Evolutionary conservation across 2,797 vertebrate species (phyloP).

Genomic region (Darevskia mixta): DNA sequence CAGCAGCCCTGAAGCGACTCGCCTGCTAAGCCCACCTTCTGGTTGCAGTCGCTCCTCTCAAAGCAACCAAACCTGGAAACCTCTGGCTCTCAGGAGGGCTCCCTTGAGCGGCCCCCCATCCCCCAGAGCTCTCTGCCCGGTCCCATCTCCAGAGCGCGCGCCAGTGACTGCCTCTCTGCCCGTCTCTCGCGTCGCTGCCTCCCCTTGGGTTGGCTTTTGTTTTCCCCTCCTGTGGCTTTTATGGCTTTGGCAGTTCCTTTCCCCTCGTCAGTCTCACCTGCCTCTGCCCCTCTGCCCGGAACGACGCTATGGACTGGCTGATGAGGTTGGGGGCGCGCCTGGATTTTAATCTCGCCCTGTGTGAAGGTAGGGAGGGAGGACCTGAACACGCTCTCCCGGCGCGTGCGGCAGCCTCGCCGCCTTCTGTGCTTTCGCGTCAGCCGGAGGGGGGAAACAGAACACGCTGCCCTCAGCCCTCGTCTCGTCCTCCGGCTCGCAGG

Average conservation of each 20-base stretch:
- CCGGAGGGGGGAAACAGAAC: background rate
- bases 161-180: slow-evolving; percentile 37
- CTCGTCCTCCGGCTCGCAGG: slow-evolving; percentile 51
- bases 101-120: slow-evolving; percentile 39
- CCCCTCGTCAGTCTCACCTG: slow-evolving; percentile 38
- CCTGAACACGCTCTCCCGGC: background rate
- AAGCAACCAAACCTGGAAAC: slow-evolving; percentile 9
- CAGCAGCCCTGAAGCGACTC: slow-evolving; percentile 23
- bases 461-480: slow-evolving; percentile 41
- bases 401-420: slow-evolving; percentile 31
- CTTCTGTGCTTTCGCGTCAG: slow-evolving; percentile 20
- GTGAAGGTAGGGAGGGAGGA: slow-evolving; percentile 30
- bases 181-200: background rate
- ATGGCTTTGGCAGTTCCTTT: slow-evolving; percentile 39
- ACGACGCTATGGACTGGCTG: slow-evolving; percentile 32
- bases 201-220: background rate
- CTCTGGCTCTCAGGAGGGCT: slow-evolving; percentile 31
- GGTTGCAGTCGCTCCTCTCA: slow-evolving; percentile 28
- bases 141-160: slow-evolving; percentile 38
- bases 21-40: slow-evolving; percentile 28
- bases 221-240: slow-evolving; percentile 1
- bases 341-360: background rate
- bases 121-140: slow-evolving; percentile 36
- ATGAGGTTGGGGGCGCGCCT: slow-evolving; percentile 4
- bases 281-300: slow-evolving; percentile 17